Evolutionary conservation across 2,888 invertebrate genomes (phyloP).

Genomic region (Ormyrus nitidulus): DNA sequence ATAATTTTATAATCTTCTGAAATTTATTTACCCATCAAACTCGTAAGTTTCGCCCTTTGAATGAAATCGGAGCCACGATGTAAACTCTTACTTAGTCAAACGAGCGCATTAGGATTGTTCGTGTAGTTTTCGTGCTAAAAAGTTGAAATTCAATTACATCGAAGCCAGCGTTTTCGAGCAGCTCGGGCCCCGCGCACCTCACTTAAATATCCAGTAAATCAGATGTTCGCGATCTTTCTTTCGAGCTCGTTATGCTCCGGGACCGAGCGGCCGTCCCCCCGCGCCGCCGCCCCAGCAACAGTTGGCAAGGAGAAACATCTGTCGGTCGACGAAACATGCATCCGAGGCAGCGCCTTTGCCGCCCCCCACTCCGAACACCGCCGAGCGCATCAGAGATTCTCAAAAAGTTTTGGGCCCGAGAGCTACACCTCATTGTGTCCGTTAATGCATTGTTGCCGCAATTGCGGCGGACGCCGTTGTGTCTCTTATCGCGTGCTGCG

Average conservation of each 20-base stretch:
- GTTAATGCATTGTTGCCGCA: neutral
- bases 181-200: no score
- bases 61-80: no score
- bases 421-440: neutral
- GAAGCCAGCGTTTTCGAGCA: no score
- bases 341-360: slow-evolving; percentile 50
- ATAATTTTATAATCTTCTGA: no score
- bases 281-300: slow-evolving; percentile 66
- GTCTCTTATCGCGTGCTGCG: neutral
- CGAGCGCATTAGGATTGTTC: no score
- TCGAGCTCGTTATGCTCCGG: slow-evolving; percentile 39
- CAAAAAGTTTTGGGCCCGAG: slow-evolving; percentile 12
- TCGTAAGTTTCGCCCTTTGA: no score
- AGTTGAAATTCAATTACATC: no score
- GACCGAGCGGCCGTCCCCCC: slow-evolving; percentile 37
- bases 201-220: slow-evolving; percentile 57
- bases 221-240: slow-evolving; percentile 56
- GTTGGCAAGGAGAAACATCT: slow-evolving; percentile 73
- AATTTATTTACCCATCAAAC: no score
- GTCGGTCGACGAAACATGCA: slow-evolving; percentile 68
- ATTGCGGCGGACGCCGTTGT: neutral
- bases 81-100: no score
- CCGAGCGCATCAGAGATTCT: slow-evolving; percentile 19
- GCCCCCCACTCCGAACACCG: neutral
- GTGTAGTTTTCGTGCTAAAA: no score